Percentiles rank a stretch among this genome's conserved stretches.
Conservation (phyloP, 2,888 invertebrate species). For the Epistrophe eligans region DNA sequence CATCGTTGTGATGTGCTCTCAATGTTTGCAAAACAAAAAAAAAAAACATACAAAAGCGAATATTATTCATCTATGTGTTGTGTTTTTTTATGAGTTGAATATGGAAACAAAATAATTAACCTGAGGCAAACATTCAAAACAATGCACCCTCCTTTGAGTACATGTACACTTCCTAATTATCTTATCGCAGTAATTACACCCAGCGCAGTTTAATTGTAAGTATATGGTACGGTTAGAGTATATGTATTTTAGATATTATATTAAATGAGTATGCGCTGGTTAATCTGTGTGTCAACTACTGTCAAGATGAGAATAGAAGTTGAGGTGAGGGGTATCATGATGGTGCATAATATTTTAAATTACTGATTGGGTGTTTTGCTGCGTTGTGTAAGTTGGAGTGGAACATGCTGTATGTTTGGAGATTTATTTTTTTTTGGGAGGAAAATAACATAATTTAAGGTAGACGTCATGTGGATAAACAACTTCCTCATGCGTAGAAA, state of each 20-base stretch:
- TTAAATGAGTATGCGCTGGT: neutral
- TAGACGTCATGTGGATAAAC: conserved; percentile 28
- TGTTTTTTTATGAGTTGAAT: conserved; percentile 40
- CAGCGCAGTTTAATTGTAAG: conserved; percentile 18
- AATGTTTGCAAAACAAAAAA: conserved; percentile 53
- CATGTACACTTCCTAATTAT: conserved; percentile 75
- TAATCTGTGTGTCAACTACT: neutral
- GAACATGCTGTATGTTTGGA: neutral
- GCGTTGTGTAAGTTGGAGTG: neutral
- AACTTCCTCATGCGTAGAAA: conserved; percentile 60
- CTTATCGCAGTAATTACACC: conserved; percentile 74
- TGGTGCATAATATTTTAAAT: neutral
- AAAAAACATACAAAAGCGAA: conserved; percentile 29
- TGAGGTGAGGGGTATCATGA: neutral
- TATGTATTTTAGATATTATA: neutral
- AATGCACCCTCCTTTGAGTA: conserved; percentile 70
- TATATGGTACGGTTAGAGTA: neutral
- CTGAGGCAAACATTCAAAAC: conserved; percentile 60
- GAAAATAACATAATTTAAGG: conserved; percentile 25
- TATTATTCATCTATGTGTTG: conserved; percentile 28
- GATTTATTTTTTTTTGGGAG: conserved; percentile 4
- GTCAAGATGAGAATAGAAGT: neutral
- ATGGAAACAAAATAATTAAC: conserved; percentile 72
- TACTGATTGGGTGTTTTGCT: neutral
- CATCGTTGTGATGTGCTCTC: conserved; percentile 47